phyloP scores from a whole-genome alignment of 2,797 vertebrate genomes.

The Falco novaeseelandiae region DNA sequence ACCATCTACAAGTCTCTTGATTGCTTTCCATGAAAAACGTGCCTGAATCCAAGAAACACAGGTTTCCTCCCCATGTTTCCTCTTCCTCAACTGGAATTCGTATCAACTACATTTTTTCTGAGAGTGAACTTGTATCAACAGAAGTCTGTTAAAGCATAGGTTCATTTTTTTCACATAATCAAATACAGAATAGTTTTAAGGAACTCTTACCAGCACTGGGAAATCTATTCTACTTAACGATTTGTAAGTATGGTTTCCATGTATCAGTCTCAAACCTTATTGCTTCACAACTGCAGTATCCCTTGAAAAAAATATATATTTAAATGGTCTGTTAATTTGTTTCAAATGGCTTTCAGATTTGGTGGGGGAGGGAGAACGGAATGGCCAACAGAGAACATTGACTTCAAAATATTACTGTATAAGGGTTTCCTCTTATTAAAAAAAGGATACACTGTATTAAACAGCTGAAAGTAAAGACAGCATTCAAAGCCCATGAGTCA shows the following conservation, averaged over 20 bases:
- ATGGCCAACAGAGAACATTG: slow-evolving; percentile 71
- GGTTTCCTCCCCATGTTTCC: background rate
- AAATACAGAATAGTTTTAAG: slow-evolving; percentile 66
- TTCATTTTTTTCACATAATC: background rate
- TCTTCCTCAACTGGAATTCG: background rate
- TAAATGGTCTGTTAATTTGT: slow-evolving; percentile 71
- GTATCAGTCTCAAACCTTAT: slow-evolving; percentile 74
- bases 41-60: slow-evolving; percentile 48
- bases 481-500: slow-evolving; percentile 82
- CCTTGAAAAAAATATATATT: slow-evolving; percentile 67
- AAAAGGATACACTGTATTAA: slow-evolving; percentile 73
- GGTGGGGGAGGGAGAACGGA: slow-evolving; percentile 58
- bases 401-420: slow-evolving; percentile 71
- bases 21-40: slow-evolving; percentile 23
- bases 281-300: slow-evolving; percentile 75
- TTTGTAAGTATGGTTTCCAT: slow-evolving; percentile 67
- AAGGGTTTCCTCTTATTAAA: slow-evolving; percentile 69
- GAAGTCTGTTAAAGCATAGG: slow-evolving; percentile 33
- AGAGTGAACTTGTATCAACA: background rate
- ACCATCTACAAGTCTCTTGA: slow-evolving; percentile 21
- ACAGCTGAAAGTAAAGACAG: slow-evolving; percentile 80
- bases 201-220: slow-evolving; percentile 66
- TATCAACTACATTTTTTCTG: background rate
- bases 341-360: slow-evolving; percentile 76
- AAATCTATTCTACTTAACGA: slow-evolving; percentile 63